Percentiles rank a stretch among this genome's conserved stretches.
phyloP scores from a whole-genome alignment of 2,888 invertebrate species.

The Acleris sparsana region DNA sequence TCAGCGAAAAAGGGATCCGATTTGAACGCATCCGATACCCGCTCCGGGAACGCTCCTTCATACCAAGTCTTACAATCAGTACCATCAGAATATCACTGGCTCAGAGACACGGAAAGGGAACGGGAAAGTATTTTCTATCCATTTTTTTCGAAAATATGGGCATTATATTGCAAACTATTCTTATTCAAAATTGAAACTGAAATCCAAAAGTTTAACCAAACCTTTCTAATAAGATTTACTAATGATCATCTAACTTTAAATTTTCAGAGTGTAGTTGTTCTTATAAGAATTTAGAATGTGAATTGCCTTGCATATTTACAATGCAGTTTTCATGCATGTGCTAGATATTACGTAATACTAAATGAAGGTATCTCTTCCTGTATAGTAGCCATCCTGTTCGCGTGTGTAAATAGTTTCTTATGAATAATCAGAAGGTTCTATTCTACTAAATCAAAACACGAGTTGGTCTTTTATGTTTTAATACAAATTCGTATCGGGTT shows the following conservation, averaged over 20 bases:
- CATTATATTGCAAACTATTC: neutral
- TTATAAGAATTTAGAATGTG: slow-evolving; percentile 50
- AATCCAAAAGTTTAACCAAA: slow-evolving; percentile 13
- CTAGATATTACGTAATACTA: slow-evolving; percentile 11
- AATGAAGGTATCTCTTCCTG: slow-evolving; percentile 4
- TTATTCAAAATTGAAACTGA: slow-evolving; percentile 1
- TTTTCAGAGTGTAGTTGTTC: slow-evolving; percentile 74
- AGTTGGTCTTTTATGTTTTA: slow-evolving; percentile 79
- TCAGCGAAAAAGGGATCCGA: slow-evolving; percentile 81
- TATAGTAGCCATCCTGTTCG: slow-evolving; percentile 1
- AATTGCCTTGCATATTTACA: slow-evolving; percentile 74
- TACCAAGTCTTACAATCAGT: slow-evolving; percentile 77
- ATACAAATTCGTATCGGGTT: slow-evolving; percentile 76
- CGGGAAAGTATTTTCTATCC: slow-evolving; percentile 1
- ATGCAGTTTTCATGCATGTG: slow-evolving; percentile 53
- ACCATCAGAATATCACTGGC: slow-evolving; percentile 46
- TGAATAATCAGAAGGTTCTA: slow-evolving; percentile 67
- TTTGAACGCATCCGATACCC: slow-evolving; percentile 77
- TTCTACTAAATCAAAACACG: slow-evolving; percentile 82
- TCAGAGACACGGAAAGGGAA: slow-evolving; percentile 19
- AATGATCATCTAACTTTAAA: slow-evolving; percentile 18
- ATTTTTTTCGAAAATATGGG: neutral
- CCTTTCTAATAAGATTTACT: neutral
- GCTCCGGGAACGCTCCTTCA: slow-evolving; percentile 77
- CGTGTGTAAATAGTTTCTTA: slow-evolving; percentile 24